phyloP scores from a whole-genome alignment of 1,140 invertebrate species.

The Polypedilum vanderplanki region DNA sequence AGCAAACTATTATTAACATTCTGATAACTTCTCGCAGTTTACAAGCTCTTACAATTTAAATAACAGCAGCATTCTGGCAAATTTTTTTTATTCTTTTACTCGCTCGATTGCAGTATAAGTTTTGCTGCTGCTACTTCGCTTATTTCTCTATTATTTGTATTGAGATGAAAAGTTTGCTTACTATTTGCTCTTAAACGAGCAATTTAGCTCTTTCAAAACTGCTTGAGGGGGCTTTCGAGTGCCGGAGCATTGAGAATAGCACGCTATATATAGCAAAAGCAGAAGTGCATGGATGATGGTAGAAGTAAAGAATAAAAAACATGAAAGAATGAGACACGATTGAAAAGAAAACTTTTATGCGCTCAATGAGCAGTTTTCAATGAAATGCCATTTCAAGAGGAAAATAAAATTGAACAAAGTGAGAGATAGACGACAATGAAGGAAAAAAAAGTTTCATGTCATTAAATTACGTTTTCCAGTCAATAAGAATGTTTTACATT shows the following conservation, averaged over 20 bases:
- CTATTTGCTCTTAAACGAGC: conserved; percentile 11
- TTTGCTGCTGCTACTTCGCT: not conserved
- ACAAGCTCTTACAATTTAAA: conserved; percentile 10
- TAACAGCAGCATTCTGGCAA: conserved; percentile 10
- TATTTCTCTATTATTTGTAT: not conserved
- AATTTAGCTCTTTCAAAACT: not conserved
- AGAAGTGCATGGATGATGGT: not conserved
- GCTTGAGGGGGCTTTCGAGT: not conserved
- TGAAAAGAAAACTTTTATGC: not conserved
- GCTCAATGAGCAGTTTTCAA: too few species aligned
- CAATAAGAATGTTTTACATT: conserved; percentile 19
- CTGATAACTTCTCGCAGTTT: conserved; percentile 12
- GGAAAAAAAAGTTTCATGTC: conserved; percentile 10
- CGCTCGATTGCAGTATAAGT: not conserved
- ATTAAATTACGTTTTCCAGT: conserved; percentile 14
- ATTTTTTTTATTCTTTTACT: not conserved
- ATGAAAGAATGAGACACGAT: not conserved
- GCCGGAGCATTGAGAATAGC: too few species aligned
- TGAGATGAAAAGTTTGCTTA: conserved; percentile 7
- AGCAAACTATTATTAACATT: conserved; percentile 8
- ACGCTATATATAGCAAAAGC: not conserved
- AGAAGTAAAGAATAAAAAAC: not conserved
- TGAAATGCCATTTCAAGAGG: not conserved
- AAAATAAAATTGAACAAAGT: not conserved
- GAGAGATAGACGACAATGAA: not conserved